Evolutionary conservation across 1,140 invertebrate species (phyloP).

Genomic region (Trichoplusia ni): DNA sequence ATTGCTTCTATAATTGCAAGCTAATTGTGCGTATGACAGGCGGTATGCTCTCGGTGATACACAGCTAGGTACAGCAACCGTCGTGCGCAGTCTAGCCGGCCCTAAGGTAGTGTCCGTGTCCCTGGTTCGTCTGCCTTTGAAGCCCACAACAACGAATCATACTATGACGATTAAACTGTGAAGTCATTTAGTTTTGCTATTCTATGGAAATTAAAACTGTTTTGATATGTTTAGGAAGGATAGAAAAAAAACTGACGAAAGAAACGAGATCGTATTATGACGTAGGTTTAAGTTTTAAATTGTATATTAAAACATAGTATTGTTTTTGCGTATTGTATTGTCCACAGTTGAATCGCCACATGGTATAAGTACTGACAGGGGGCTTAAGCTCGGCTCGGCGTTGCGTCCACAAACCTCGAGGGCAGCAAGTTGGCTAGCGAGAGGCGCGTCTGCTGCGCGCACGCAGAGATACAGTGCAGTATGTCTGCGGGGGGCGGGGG

Average conservation of each 20-base stretch:
- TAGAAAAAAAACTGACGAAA: no score
- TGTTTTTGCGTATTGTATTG: no score
- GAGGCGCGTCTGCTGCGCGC: conserved; percentile 90
- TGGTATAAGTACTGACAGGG: neutral
- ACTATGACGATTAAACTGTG: conserved; percentile 10
- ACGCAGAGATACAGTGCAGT: conserved; percentile 90
- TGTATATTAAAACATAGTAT: no score
- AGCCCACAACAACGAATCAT: neutral
- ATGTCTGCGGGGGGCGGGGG: conserved; percentile 82
- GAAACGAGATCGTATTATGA: no score
- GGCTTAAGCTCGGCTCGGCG: conserved; percentile 32
- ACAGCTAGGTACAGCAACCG: neutral
- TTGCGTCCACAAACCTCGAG: conserved; percentile 88
- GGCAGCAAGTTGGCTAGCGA: conserved; percentile 92
- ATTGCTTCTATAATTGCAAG: no score
- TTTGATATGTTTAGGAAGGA: no score
- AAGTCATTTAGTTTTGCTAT: no score
- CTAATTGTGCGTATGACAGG: neutral
- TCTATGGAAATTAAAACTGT: no score
- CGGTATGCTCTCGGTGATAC: neutral
- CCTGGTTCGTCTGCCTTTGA: neutral
- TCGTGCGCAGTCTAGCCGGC: neutral
- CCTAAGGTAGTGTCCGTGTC: conserved; percentile 9
- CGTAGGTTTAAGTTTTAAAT: no score
- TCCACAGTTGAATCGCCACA: neutral